Evolutionary conservation across 2,888 invertebrate species (phyloP).

Genomic region (Callosobruchus maculatus): DNA sequence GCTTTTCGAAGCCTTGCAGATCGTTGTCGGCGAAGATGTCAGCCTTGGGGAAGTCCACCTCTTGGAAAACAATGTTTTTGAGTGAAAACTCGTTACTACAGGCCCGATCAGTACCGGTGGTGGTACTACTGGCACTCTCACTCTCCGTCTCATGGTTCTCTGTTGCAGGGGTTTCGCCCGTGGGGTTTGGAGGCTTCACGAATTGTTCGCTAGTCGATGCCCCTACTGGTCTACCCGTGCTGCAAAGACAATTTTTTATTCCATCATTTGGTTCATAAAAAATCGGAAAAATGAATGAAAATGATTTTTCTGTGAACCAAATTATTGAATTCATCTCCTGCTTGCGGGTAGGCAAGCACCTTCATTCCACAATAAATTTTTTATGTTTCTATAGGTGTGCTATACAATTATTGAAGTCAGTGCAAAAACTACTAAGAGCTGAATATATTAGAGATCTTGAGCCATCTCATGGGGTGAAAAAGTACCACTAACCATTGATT

Average conservation of each 20-base stretch:
- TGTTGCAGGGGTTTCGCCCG: not conserved
- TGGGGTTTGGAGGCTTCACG: not conserved
- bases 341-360: no score
- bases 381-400: no score
- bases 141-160: conserved; percentile 26
- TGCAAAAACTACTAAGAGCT: no score
- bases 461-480: no score
- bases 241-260: not conserved
- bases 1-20: conserved; percentile 38
- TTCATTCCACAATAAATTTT: no score
- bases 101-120: conserved; percentile 17
- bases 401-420: no score
- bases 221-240: not conserved
- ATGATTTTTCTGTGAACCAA: no score
- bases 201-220: not conserved
- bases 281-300: no score
- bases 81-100: conserved; percentile 23
- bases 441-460: no score
- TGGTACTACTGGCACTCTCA: conserved; percentile 39
- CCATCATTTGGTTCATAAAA: no score
- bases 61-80: conserved; percentile 38
- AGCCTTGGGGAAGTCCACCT: conserved; percentile 39
- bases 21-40: conserved; percentile 37
- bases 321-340: no score
- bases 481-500: not conserved